Base-by-base conservation (phyloP, 1,140 invertebrate species). In the Eriosoma lanigerum region DNA sequence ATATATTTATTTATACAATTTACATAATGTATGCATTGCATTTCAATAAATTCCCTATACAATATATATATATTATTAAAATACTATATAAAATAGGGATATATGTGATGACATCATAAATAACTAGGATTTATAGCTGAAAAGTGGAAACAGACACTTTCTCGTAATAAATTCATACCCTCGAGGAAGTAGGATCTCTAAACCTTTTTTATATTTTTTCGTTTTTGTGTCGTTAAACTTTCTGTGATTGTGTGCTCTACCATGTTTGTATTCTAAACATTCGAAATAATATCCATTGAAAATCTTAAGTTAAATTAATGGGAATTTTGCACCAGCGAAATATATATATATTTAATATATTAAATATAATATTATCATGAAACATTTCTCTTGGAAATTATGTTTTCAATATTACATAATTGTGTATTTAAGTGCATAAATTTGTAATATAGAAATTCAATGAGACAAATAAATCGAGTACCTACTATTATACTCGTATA, bases 221-320 rank as follows among this genome's bases (percentile, higher is more conserved):
- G 17, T 72, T 72, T 72, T 72, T 50, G 46, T 72, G 9, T 72
- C 24, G 68, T 72, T 72, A 72, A 72, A 50, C 17, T 24, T 72
- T 72, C 46, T 29, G 9, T 52, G 68, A 72, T 72, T 52, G 46
- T 72, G 17, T 72, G 26, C 48, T n/a, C 68, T 15, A n/a, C 68
- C 68, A 29, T 72, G 17, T 72, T 72, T 46, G 1, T 3, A 8
- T 9, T 21, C 68, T 72, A n/a, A 70, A 72, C 17, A 29, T 52
- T 66, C 46, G 8, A 70, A 19, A 50, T 70, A 19, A 26, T 70
- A 70, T 50, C 44, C 24, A 70, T 70, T 70, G 17, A 70, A 50
- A 50, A 48, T 48, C 13, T n/a, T 38, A 38, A 38, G 3, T 38
- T 38, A 70, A 70, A 8, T 50, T 26, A 9, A 48, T 48, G 66